Evolutionary conservation across 2,888 invertebrate species (phyloP).

Genomic region (Metopia argyrocephala): DNA sequence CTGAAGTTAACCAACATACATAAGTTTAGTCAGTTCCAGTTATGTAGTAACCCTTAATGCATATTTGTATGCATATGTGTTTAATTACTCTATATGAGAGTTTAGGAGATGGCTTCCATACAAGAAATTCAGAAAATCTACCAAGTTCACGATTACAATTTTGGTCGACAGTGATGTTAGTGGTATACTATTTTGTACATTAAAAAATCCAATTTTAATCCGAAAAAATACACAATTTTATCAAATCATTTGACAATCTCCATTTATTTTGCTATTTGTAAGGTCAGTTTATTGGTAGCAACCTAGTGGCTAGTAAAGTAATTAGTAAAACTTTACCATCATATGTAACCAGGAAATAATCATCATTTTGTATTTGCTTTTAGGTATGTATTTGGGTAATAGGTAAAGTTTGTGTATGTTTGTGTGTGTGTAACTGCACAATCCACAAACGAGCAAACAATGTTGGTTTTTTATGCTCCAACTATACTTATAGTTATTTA

Average conservation of each 20-base stretch:
- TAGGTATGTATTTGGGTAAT: neutral
- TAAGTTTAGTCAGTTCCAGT: conserved; percentile 23
- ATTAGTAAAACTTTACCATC: neutral
- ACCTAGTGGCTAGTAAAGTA: too few relatives aligned
- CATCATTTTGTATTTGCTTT: conserved; percentile 1
- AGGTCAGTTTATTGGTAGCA: too few relatives aligned
- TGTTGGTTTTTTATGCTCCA: conserved; percentile 44
- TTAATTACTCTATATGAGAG: too few relatives aligned
- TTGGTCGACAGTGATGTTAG: too few relatives aligned
- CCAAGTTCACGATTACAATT: too few relatives aligned
- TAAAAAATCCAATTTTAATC: neutral
- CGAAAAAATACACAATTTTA: neutral
- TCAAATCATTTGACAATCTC: too few relatives aligned
- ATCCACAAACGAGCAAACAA: conserved; percentile 20
- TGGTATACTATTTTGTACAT: too few relatives aligned
- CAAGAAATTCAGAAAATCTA: too few relatives aligned
- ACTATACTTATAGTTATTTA: conserved; percentile 48
- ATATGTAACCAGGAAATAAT: neutral
- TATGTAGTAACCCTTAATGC: neutral
- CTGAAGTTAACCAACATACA: neutral
- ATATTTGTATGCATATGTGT: neutral
- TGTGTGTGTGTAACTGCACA: neutral
- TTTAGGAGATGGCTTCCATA: too few relatives aligned
- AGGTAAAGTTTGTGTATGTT: neutral
- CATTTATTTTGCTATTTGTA: too few relatives aligned